Conservation (phyloP, 2,797 vertebrate genomes). For the Xenops minutus region DNA sequence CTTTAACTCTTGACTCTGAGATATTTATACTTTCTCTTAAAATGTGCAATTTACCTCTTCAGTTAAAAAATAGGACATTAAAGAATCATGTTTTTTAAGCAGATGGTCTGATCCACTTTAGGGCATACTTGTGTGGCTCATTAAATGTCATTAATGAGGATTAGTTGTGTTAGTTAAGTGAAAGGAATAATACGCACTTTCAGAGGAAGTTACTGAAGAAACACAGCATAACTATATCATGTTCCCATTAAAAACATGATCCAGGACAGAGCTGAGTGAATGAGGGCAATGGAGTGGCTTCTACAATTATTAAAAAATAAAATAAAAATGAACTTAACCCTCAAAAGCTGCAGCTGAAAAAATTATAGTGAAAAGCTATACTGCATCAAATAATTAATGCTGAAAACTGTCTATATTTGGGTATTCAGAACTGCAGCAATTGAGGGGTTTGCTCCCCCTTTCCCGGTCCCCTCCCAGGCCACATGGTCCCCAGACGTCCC, state of each 20-base stretch:
- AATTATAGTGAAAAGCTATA: not conserved
- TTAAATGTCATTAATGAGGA: constrained; percentile 23
- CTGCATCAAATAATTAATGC: constrained; percentile 18
- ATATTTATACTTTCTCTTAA: not conserved
- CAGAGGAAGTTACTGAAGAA: constrained; percentile 3
- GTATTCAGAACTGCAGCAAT: no score
- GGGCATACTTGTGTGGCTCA: not conserved
- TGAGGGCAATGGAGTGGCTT: not conserved
- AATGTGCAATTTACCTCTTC: not conserved
- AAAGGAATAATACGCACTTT: constrained; percentile 2
- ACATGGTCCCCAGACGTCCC: no score
- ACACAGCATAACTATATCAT: not conserved
- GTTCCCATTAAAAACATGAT: not conserved
- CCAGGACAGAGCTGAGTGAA: not conserved
- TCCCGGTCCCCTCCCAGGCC: no score
- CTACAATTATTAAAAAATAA: not conserved
- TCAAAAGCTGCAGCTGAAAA: constrained; percentile 51
- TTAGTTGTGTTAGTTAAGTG: not conserved
- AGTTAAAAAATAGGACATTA: not conserved
- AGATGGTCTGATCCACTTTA: not conserved
- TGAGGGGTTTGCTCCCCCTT: no score
- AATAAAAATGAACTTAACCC: constrained; percentile 15
- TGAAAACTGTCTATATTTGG: not conserved
- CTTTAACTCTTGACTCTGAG: not conserved
- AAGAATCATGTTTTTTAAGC: not conserved